These are phyloP conservation scores for Drosophila bunnanda DNA, from an alignment of 2,888 invertebrate species.

Conservation along the genomic window DNA sequence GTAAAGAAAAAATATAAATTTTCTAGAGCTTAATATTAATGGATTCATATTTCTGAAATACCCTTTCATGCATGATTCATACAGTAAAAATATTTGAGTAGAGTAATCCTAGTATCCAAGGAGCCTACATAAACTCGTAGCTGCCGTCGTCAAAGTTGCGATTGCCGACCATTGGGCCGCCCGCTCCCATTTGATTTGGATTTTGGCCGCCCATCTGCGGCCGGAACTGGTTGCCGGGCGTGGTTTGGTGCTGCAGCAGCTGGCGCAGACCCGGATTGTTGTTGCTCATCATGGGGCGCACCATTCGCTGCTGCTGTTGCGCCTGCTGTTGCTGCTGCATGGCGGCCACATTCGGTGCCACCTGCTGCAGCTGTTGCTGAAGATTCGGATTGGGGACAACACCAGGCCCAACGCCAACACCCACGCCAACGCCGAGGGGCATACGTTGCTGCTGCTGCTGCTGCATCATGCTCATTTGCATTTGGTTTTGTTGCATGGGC, in stretches of 20 bases:
- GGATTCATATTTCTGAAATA: background rate
- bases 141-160: slow-evolving; percentile 82
- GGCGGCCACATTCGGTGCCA: slow-evolving; percentile 90
- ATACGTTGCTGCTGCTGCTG: slow-evolving; percentile 69
- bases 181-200: slow-evolving; percentile 76
- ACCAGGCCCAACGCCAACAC: slow-evolving; percentile 51
- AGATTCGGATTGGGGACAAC: slow-evolving; percentile 63
- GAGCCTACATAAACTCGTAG: slow-evolving; percentile 82
- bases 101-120: slow-evolving; percentile 8
- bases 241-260: slow-evolving; percentile 87
- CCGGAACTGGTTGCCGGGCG: slow-evolving; percentile 84
- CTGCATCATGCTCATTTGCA: slow-evolving; percentile 69
- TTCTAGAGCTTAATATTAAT: background rate
- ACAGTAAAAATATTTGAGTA: slow-evolving; percentile 20
- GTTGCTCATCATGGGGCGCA: slow-evolving; percentile 90
- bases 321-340: slow-evolving; percentile 76
- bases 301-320: slow-evolving; percentile 86
- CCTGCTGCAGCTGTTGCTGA: slow-evolving; percentile 83
- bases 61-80: background rate
- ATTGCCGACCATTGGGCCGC: slow-evolving; percentile 79
- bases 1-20: background rate
- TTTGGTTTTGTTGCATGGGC: slow-evolving; percentile 77
- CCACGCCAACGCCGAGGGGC: slow-evolving; percentile 76
- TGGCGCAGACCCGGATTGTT: slow-evolving; percentile 93
- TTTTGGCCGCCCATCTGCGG: slow-evolving; percentile 80